phyloP scores from a whole-genome alignment of 2,888 invertebrate species.

The Tachina grossa region DNA sequence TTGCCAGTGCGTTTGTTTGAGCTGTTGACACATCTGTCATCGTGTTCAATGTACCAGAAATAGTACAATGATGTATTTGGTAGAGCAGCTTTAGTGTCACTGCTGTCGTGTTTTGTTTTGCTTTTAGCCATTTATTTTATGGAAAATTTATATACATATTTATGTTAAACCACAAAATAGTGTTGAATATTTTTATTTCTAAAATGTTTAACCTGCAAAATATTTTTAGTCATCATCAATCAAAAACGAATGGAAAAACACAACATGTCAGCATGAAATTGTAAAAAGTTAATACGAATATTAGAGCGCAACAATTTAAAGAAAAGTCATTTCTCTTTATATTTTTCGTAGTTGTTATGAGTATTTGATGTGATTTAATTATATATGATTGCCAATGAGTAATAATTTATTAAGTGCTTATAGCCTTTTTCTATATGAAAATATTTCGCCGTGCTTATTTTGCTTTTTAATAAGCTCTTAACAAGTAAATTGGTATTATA shows the following conservation, averaged over 20 bases:
- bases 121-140: slow-evolving; percentile 29
- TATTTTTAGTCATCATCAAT: slow-evolving; percentile 40
- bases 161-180: slow-evolving; percentile 21
- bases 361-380: slow-evolving; percentile 50
- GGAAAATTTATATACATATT: slow-evolving; percentile 21
- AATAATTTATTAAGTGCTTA: neutral
- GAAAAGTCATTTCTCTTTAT: slow-evolving; percentile 4
- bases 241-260: slow-evolving; percentile 32
- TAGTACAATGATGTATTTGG: slow-evolving; percentile 32
- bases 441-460: neutral
- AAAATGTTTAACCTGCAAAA: slow-evolving; percentile 23
- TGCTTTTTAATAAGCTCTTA: slow-evolving; percentile 4
- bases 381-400: slow-evolving; percentile 27
- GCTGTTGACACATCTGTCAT: slow-evolving; percentile 78
- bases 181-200: slow-evolving; percentile 7
- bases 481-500: slow-evolving; percentile 19
- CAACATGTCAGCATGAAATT: neutral
- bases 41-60: slow-evolving; percentile 58
- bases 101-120: slow-evolving; percentile 10
- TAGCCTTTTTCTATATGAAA: neutral
- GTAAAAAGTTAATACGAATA: neutral
- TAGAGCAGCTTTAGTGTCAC: slow-evolving; percentile 21
- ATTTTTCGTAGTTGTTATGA: neutral
- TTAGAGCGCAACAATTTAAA: neutral
- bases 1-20: slow-evolving; percentile 70